Evolutionary conservation across 2,113 vertebrate species (phyloP).

Genomic region (Rissa tridactyla): DNA sequence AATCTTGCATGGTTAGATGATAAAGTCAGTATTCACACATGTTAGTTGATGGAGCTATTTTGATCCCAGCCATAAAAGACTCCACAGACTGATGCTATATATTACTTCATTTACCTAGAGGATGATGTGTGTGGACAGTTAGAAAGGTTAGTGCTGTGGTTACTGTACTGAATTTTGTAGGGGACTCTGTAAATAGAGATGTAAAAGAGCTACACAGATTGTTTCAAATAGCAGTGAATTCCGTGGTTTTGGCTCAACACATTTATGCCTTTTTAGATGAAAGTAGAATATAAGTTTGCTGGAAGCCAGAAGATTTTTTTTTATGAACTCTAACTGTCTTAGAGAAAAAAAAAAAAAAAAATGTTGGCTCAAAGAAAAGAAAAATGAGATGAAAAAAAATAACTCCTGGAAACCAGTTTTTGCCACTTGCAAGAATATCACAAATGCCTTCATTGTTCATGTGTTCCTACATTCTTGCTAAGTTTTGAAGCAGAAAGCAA

Average conservation of each 20-base stretch:
- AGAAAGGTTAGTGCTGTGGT: not conserved
- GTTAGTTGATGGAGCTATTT: not conserved
- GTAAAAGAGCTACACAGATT: not conserved
- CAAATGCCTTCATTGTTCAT: not conserved
- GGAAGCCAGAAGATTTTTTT: constrained; percentile 4
- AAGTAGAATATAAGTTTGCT: constrained; percentile 36
- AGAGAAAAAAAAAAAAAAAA: not conserved
- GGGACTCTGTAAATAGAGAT: not conserved
- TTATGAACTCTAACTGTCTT: not conserved
- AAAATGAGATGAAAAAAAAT: not conserved
- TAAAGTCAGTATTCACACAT: not conserved
- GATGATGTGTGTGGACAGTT: not conserved
- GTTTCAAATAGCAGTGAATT: not conserved
- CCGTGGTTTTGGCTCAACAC: not conserved
- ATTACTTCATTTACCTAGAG: not conserved
- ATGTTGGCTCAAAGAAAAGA: not conserved
- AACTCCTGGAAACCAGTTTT: not conserved
- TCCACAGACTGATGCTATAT: not conserved
- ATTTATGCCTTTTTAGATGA: constrained; percentile 38
- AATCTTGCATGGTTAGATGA: not conserved
- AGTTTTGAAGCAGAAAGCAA: not conserved
- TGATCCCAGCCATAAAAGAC: not conserved
- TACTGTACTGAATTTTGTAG: not conserved
- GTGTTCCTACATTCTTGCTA: not conserved
- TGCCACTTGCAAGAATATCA: not conserved